Evolutionary conservation across 2,797 vertebrate species (phyloP), one percentile per base, ranked within the genome.

Genomic region (Lithobates pipiens): DNA sequence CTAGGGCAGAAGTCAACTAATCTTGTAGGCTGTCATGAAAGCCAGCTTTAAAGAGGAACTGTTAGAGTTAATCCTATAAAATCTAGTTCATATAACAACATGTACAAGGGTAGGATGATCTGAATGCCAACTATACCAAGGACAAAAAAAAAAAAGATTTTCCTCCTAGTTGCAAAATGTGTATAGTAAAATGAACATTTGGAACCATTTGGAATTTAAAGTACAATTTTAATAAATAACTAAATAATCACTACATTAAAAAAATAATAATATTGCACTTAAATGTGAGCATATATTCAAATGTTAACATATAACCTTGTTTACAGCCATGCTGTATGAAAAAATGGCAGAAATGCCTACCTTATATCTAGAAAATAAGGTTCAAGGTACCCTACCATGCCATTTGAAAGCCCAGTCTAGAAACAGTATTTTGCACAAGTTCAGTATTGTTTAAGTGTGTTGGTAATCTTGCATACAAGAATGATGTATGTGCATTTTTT

Each of bases 51-150:
- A 69, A 85, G 46, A 73, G 61, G 57, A 76, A 70, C 29, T 44
- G 63, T 70, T 86, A 77, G 80, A 63, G 25, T 50, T 82, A 86
- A 86, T 77, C 79, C 74, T n/a, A 57, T 36, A 72, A 71, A 77
- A 42, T 77, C 46, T 71, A 85, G 77, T 81, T 81, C 72, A 81
- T 76, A 71, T 39, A 76, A 70, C 75, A 75, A 80, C 29, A 76
- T 76, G n/a, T 34, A 57, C 63, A 70, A 76, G 25, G 78, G 42
- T 71, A 71, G 21, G 23, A 71, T 68, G 61, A 54, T 61, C 39
- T 15, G 71, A 79, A 70, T 63, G 54, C 44, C 29, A 71, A 81
- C 65, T 61, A 13, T 29, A 67, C 25, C 54, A 67, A 67, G 27
- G 25, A 67, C 65, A 39, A 39, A 39, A 39, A 39, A 36, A 25